Evolutionary conservation across 2,113 vertebrate genomes (phyloP).

Genomic region (Erythrolamprus reginae): DNA sequence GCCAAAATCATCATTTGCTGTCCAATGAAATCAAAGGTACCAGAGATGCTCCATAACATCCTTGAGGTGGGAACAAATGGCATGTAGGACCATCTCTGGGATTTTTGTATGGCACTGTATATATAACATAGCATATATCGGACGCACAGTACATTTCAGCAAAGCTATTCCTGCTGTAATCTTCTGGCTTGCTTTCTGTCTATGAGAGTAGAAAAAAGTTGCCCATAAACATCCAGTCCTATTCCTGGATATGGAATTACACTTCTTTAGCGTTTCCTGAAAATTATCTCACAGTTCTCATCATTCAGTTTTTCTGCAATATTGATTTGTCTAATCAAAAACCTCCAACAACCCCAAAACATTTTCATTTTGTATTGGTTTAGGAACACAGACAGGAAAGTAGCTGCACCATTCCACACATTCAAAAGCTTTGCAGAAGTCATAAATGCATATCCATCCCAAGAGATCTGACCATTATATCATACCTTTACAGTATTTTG

Average conservation of each 20-base stretch:
- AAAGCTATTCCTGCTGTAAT: background rate
- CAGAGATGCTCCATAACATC: rapidly evolving
- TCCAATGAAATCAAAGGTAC: background rate
- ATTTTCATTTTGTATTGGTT: background rate
- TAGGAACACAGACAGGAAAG: background rate
- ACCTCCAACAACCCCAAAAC: background rate
- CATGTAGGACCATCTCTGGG: background rate
- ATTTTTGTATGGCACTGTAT: background rate
- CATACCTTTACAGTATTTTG: conserved; percentile 11
- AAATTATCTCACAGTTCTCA: background rate
- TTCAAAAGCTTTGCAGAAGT: background rate
- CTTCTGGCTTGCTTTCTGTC: background rate
- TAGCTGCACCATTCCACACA: conserved; percentile 7
- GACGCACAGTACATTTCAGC: background rate
- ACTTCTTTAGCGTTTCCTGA: background rate
- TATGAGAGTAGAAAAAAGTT: background rate
- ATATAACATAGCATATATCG: background rate
- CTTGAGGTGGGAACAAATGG: background rate
- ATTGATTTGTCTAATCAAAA: background rate
- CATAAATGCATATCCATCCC: background rate
- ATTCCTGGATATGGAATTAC: background rate
- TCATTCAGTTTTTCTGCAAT: background rate
- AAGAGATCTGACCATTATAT: background rate
- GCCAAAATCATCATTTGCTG: background rate
- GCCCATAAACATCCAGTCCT: background rate